Evolutionary conservation across 1,140 invertebrate genomes (phyloP), one percentile per base, ranked within the genome.

Genomic region (Cydia pomonella): DNA sequence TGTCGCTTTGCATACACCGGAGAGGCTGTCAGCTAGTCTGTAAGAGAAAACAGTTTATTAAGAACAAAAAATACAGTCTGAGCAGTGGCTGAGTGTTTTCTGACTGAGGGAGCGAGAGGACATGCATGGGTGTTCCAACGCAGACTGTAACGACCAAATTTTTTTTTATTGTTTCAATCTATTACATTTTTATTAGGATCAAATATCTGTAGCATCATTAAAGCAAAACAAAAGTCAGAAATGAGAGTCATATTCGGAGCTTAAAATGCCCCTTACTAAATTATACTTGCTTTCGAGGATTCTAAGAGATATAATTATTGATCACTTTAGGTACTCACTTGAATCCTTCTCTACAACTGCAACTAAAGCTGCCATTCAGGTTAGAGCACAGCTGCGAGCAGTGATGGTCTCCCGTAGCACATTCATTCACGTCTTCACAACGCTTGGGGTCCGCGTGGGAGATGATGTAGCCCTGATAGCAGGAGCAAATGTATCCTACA

Each of bases 371-470:
- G 25, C 98, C 98, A 83, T 99, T 98, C n/a, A 98, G 83, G 87
- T 99, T 99, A 13, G 95, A 95, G 85, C 98, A 99, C 4, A 97
- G 93, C 85, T 99, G 98, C 1, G 98, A 97, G 91, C 98, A 99
- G 76, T 97, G 96, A 87, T 99, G 97, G 12, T 95, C 94, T 12
- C 96, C 96, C 6, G 95, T 95, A 0, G 94, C 93, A 88, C 98
- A 99, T 92, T 99, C 98, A 89, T 99, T 96, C n/a, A 99, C 94
- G 90, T 99, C 98, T 44, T 96, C 93, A 85, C 97, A 98, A 77
- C 95, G 94, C 89, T 97, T 97, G 66, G 94, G 94, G 87, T 97
- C 97, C 10, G 95, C 94, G 18, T 93, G 88, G 0, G 96, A 95
- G 18, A 97, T 97, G 75, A 97, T 96, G 88, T 96, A 99, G 41